Base-by-base conservation (phyloP, 2,888 invertebrate genomes). In the Callimorpha dominula region DNA sequence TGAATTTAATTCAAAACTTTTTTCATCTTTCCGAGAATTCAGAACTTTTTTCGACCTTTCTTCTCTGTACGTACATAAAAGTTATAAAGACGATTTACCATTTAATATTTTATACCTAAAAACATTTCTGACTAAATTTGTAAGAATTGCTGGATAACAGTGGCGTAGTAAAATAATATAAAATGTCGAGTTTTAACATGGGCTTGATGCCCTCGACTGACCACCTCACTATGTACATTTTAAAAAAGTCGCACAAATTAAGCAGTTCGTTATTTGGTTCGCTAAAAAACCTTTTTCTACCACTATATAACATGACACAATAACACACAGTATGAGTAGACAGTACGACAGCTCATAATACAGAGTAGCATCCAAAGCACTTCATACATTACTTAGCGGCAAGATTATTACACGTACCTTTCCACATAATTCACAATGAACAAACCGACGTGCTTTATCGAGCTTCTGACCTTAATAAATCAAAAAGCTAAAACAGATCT, bases 401-500 rank as follows among this genome's bases (percentile, higher is more conserved):
- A 63, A 69, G 69, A 69, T 63, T 40, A 69, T 50, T 62, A 60
- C 60, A 68, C 57, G 68, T 60, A 71, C 49, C 52, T 64, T 57
- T 15, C 50, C 12, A 67, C 63, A 70, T 63, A 67, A 67, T 74
- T 74, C 71, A 68, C 68, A 60, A 71, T n/a, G 67, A 75, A 66
- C 65, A 69, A 67, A 69, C 68, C 66, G 68, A 79, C 81, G 81
- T 86, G 82, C 78, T 68, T 67, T 88, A 86, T 83, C 83, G 77
- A 71, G 54, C 54, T 52, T 64, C 9, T 86, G 86, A 86, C 88
- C 87, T 88, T 88, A 85, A 91, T 92, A 90, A 92, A 91, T 92
- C 89, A 90, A 85, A 91, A 86, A 81, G 87, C 78, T 88, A 84
- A 87, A 87, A 86, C 83, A 86, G 91, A 92, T 93, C 82, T 68